These are phyloP conservation scores for Phaenicophaeus curvirostris DNA, from an alignment of 2,797 vertebrate genomes.

Conservation along the genomic window DNA sequence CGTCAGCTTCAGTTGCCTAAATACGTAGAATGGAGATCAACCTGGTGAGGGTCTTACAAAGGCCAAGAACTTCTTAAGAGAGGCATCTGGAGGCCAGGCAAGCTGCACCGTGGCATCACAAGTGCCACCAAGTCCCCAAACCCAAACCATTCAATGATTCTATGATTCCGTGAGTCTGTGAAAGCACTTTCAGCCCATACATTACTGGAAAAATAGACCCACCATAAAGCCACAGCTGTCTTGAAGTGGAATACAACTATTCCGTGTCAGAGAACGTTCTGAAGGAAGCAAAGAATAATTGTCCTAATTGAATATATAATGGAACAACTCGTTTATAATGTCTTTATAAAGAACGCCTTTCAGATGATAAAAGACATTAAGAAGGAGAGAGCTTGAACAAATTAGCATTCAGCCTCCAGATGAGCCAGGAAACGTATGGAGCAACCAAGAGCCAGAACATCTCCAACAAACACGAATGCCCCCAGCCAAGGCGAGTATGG, in stretches of 20 bases:
- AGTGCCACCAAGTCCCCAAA: too few relatives aligned
- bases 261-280: background rate
- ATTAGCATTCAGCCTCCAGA: background rate
- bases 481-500: constrained; percentile 26
- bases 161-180: too few relatives aligned
- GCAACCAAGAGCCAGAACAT: background rate
- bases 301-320: background rate
- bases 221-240: background rate
- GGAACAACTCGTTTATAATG: background rate
- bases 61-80: too few relatives aligned
- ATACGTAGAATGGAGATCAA: too few relatives aligned
- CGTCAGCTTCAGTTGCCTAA: too few relatives aligned
- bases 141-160: too few relatives aligned
- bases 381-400: constrained; percentile 1
- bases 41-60: too few relatives aligned
- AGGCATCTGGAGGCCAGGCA: too few relatives aligned
- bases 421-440: constrained; percentile 15
- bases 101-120: too few relatives aligned
- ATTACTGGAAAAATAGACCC: background rate
- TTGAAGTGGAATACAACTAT: background rate
- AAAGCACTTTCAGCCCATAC: background rate
- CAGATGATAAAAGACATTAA: background rate
- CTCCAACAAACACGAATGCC: constrained; percentile 1
- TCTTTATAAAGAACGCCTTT: background rate
- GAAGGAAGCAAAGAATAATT: background rate